phyloP scores from a whole-genome alignment of 2,113 vertebrate species.

The Oenanthe oenanthe region DNA sequence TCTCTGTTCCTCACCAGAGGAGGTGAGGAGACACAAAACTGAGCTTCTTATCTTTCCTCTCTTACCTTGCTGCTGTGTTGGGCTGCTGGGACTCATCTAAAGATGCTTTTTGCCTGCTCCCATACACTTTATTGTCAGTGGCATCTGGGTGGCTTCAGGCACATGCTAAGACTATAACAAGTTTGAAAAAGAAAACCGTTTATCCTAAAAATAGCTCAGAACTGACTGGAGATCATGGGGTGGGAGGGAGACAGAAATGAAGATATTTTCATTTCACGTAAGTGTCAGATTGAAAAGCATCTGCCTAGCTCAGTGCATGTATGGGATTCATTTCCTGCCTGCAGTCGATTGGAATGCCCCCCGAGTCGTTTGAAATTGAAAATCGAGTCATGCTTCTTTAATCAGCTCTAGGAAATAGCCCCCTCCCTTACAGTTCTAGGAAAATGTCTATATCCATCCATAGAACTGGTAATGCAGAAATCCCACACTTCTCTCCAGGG shows the following conservation, averaged over 20 bases:
- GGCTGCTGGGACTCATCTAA: not conserved
- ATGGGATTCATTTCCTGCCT: conserved; percentile 85
- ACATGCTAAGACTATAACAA: not conserved
- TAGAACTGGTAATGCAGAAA: not conserved
- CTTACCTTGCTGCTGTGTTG: not conserved
- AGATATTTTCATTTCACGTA: conserved; percentile 71
- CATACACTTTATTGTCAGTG: not conserved
- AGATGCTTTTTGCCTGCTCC: not conserved
- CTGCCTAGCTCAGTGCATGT: conserved; percentile 71
- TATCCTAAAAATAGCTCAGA: conserved; percentile 27
- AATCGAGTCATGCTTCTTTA: conserved; percentile 85
- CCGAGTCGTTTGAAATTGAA: conserved; percentile 83
- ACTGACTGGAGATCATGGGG: not conserved
- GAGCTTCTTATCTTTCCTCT: not conserved
- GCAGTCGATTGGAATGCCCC: conserved; percentile 74
- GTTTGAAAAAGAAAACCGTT: conserved; percentile 3
- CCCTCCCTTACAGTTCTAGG: not conserved
- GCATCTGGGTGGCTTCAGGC: conserved; percentile 31
- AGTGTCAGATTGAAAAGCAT: conserved; percentile 78
- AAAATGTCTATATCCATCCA: not conserved
- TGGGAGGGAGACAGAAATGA: conserved; percentile 30
- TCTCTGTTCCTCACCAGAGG: not conserved
- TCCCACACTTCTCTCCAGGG: not conserved
- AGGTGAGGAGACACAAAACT: not conserved
- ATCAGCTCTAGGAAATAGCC: conserved; percentile 79